Evolutionary conservation across 2,113 vertebrate genomes (phyloP).

Genomic region (Larimichthys polyactis): DNA sequence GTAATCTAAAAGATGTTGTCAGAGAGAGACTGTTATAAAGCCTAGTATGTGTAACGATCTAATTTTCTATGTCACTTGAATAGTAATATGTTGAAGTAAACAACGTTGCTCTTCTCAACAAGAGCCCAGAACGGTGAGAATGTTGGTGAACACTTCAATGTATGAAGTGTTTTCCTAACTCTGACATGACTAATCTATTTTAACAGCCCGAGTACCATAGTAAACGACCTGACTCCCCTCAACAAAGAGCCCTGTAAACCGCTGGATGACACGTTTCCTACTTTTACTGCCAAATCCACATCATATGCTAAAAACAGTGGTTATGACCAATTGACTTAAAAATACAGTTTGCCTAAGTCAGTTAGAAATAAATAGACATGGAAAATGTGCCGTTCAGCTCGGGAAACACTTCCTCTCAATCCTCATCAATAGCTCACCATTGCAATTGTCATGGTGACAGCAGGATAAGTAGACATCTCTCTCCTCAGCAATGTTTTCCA

Average conservation of each 20-base stretch:
- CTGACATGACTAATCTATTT: conserved; percentile 61
- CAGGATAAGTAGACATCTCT: too few relatives aligned
- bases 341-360: not conserved
- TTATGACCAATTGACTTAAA: not conserved
- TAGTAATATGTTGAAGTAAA: conserved; percentile 10
- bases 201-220: conserved; percentile 40
- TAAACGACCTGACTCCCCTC: conserved; percentile 39
- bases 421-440: not conserved
- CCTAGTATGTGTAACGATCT: not conserved
- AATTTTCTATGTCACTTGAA: conserved; percentile 8
- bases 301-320: not conserved
- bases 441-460: too few relatives aligned
- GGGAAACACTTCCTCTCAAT: not conserved
- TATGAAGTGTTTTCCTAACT: conserved; percentile 63
- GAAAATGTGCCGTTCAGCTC: not conserved
- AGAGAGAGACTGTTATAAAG: not conserved
- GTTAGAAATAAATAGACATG: not conserved
- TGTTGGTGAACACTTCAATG: conserved; percentile 46
- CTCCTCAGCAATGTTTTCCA: too few relatives aligned
- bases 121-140: conserved; percentile 17
- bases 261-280: conserved; percentile 30
- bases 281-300: conserved; percentile 1
- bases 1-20: conserved; percentile 7
- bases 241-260: conserved; percentile 26
- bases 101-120: conserved; percentile 19